Evolutionary conservation across 2,797 vertebrate species (phyloP).

Genomic region (Pseudochirops cupreus): DNA sequence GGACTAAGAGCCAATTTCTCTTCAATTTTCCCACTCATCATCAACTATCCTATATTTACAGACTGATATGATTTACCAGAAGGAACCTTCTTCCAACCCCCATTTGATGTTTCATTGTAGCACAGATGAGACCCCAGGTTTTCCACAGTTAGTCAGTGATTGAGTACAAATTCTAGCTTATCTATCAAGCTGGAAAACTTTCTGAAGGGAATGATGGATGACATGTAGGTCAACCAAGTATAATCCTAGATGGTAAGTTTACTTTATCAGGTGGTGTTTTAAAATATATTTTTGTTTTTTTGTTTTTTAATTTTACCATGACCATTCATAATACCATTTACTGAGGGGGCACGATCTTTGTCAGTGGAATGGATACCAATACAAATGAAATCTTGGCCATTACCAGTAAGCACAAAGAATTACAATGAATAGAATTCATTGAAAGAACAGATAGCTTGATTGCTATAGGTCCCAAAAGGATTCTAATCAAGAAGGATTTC

Average conservation of each 20-base stretch:
- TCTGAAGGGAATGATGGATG: neutral
- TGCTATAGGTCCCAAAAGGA: neutral
- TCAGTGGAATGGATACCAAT: neutral
- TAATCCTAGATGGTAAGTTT: neutral
- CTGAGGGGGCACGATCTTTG: neutral
- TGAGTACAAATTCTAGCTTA: neutral
- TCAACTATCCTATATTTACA: constrained; percentile 16
- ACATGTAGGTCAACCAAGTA: neutral
- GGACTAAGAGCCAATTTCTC: neutral
- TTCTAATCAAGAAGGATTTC: constrained; percentile 16
- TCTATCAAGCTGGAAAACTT: neutral
- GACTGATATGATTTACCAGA: neutral
- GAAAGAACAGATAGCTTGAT: constrained; percentile 17
- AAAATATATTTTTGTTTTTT: neutral
- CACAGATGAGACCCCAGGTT: neutral
- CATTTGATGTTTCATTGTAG: neutral
- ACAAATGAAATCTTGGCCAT: constrained; percentile 18
- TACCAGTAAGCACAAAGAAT: constrained; percentile 23
- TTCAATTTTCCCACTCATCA: constrained; percentile 41
- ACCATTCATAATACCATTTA: neutral
- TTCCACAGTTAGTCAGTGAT: neutral
- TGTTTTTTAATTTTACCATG: constrained; percentile 52
- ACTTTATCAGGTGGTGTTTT: neutral
- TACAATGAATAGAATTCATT: constrained; percentile 13
- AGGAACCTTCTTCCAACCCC: neutral